These are phyloP conservation scores for Pristionchus mayeri DNA, from an alignment of 2,888 invertebrate genomes.

Conservation along the genomic window DNA sequence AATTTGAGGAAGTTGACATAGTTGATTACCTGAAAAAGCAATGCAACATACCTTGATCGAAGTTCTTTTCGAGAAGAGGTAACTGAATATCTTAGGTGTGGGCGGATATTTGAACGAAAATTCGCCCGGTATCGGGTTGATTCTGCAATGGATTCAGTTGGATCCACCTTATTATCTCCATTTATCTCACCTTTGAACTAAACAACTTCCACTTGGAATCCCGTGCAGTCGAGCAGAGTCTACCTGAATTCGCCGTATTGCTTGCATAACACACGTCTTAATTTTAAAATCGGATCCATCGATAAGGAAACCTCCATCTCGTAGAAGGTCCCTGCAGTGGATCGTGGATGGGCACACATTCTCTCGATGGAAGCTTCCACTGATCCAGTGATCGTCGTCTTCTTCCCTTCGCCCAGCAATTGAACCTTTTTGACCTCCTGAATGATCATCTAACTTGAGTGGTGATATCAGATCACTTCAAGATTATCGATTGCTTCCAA, in stretches of 20 bases:
- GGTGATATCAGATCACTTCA: neutral
- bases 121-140: neutral
- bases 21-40: neutral
- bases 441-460: neutral
- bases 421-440: neutral
- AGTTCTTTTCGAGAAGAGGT: neutral
- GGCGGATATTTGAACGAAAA: slow-evolving; percentile 18
- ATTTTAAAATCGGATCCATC: too few species aligned
- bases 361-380: neutral
- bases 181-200: neutral
- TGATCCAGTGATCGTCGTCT: neutral
- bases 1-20: too few species aligned
- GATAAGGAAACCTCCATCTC: neutral
- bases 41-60: neutral
- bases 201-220: neutral
- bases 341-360: neutral
- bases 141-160: neutral
- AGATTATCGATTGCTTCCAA: slow-evolving; percentile 3
- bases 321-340: neutral
- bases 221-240: neutral
- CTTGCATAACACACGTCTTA: too few species aligned
- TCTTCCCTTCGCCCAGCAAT: neutral
- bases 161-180: neutral
- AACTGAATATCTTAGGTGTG: neutral
- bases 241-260: too few species aligned